Evolutionary conservation across 2,113 vertebrate species (phyloP).

Genomic region (Nannospalax galili): DNA sequence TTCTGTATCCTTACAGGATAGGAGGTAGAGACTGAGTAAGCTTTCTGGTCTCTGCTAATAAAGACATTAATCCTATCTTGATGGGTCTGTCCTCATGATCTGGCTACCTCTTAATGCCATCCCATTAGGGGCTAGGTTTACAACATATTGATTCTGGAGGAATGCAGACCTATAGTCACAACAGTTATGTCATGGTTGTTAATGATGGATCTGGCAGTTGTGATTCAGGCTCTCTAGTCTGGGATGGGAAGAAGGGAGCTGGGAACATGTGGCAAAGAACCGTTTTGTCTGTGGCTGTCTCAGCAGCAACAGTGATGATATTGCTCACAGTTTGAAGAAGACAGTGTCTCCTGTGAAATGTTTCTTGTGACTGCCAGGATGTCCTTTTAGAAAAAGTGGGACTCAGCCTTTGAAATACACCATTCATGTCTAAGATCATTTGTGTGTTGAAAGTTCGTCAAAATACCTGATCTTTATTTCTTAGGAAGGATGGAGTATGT

Average conservation of each 20-base stretch:
- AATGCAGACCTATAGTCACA: background rate
- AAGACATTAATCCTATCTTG: background rate
- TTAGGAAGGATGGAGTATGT: background rate
- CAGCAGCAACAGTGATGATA: background rate
- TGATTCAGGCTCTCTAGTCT: background rate
- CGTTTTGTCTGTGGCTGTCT: background rate
- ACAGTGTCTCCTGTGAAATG: background rate
- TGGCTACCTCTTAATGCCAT: background rate
- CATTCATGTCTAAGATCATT: background rate
- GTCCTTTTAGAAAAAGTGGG: background rate
- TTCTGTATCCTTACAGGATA: background rate
- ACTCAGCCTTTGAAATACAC: background rate
- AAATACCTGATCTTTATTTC: slow-evolving; percentile 14
- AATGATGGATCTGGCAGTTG: background rate
- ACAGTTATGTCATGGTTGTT: background rate
- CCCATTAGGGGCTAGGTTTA: background rate
- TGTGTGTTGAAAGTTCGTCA: slow-evolving; percentile 19
- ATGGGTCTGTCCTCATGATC: background rate
- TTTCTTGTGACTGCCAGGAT: background rate
- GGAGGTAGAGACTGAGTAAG: background rate
- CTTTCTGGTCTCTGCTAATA: background rate
- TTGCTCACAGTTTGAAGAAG: background rate
- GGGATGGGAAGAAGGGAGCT: background rate
- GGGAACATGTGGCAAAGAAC: background rate
- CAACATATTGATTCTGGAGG: background rate